phyloP scores from a whole-genome alignment of 2,797 vertebrate genomes.

The Anolis apletophallus region DNA sequence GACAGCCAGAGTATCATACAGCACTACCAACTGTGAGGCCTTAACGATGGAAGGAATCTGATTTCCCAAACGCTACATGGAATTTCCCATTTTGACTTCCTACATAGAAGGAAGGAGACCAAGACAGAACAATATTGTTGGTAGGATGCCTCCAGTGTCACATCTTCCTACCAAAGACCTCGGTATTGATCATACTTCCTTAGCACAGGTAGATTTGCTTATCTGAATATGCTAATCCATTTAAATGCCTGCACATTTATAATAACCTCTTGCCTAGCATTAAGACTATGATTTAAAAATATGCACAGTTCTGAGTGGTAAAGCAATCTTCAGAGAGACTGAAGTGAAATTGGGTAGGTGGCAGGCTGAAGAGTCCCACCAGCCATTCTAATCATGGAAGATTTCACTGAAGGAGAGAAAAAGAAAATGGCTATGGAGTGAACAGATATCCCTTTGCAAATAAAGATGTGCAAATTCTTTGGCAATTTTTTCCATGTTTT shows the following conservation, averaged over 20 bases:
- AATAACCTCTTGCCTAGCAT: neutral
- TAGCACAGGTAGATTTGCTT: neutral
- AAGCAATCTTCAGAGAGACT: neutral
- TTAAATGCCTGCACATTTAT: slow-evolving; percentile 6
- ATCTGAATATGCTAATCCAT: neutral
- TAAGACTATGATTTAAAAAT: neutral
- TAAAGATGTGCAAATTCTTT: neutral
- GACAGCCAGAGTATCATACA: slow-evolving; percentile 16
- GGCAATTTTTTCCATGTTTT: neutral
- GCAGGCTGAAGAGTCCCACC: neutral
- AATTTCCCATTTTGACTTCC: neutral
- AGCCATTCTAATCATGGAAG: neutral
- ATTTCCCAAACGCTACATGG: slow-evolving; percentile 55
- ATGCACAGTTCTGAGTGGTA: neutral
- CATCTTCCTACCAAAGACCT: neutral
- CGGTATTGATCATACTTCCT: neutral
- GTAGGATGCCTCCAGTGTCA: neutral
- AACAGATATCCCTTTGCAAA: neutral
- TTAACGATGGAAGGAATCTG: slow-evolving; percentile 45
- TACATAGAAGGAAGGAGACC: neutral
- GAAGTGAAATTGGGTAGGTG: slow-evolving; percentile 1
- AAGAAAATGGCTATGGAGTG: neutral
- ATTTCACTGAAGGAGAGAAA: neutral
- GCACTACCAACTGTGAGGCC: slow-evolving; percentile 16
- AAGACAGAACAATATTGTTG: neutral